A percentile compares a stretch with the other conserved stretches of the same genome.
phyloP scores from a whole-genome alignment of 2,113 vertebrate genomes.

The Herpetotheres cachinnans region DNA sequence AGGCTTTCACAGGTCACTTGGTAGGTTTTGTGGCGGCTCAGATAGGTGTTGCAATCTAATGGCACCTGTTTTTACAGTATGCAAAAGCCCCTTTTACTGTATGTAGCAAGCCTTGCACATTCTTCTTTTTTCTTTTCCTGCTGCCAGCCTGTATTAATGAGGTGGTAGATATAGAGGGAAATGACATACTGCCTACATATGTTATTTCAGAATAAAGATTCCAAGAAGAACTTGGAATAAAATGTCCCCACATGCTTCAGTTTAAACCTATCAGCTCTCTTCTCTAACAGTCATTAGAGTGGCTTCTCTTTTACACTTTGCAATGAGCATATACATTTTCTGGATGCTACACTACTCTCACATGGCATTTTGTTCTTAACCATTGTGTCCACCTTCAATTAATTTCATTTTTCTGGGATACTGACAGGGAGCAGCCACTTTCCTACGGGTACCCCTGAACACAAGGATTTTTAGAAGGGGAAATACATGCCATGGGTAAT shows the following conservation, averaged over 20 bases:
- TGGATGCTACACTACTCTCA: background rate
- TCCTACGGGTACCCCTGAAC: background rate
- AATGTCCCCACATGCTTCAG: background rate
- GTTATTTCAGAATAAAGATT: slow-evolving; percentile 24
- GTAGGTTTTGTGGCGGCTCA: background rate
- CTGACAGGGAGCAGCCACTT: background rate
- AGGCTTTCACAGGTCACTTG: background rate
- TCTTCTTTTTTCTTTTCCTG: background rate
- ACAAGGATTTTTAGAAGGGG: background rate
- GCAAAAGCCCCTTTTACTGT: background rate
- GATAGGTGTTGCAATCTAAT: background rate
- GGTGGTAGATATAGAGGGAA: slow-evolving; percentile 17
- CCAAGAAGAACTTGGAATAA: slow-evolving; percentile 7
- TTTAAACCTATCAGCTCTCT: background rate
- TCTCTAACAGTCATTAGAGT: background rate
- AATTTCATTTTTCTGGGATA: background rate
- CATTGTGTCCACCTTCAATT: background rate
- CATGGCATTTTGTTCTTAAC: background rate
- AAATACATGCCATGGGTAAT: background rate
- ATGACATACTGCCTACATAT: slow-evolving; percentile 21
- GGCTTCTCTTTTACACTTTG: background rate
- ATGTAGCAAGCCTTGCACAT: background rate
- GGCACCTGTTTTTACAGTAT: background rate
- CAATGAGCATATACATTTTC: background rate
- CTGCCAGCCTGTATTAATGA: slow-evolving; percentile 41